A percentile compares a stretch with the other conserved stretches of the same genome.
Evolutionary conservation across 2,113 vertebrate species (phyloP).

Genomic region (Halcyon malimbica): DNA sequence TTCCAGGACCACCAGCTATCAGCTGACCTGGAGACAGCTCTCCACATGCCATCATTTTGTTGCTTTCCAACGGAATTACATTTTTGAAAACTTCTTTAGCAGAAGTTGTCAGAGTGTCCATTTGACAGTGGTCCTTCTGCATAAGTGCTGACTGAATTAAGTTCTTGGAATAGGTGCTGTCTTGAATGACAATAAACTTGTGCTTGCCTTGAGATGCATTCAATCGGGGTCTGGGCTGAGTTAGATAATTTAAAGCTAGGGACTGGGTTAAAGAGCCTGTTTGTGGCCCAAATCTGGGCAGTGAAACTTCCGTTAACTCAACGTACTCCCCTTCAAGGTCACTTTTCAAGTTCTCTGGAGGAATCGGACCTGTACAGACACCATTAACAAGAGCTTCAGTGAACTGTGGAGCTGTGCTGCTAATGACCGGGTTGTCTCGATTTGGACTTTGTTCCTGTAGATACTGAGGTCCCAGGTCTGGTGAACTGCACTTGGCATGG

Average conservation of each 20-base stretch:
- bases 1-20: not conserved
- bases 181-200: not conserved
- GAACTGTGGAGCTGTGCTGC: not conserved
- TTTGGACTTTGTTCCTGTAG: not conserved
- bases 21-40: not conserved
- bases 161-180: conserved; percentile 51
- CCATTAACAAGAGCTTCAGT: not conserved
- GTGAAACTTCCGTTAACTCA: conserved; percentile 74
- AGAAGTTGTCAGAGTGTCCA: not conserved
- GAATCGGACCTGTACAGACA: not conserved
- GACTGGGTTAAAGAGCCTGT: conserved; percentile 77
- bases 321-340: conserved; percentile 86
- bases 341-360: not conserved
- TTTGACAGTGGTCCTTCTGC: conserved; percentile 7
- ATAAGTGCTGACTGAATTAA: conserved; percentile 19
- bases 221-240: conserved; percentile 63
- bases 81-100: not conserved
- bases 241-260: conserved; percentile 69
- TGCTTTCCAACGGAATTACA: not conserved
- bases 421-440: not conserved
- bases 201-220: conserved; percentile 19
- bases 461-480: not conserved
- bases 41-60: not conserved
- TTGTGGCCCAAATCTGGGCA: conserved; percentile 79
- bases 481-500: not conserved